Evolutionary conservation across 2,113 vertebrate genomes (phyloP).

Genomic region (Lagopus muta): DNA sequence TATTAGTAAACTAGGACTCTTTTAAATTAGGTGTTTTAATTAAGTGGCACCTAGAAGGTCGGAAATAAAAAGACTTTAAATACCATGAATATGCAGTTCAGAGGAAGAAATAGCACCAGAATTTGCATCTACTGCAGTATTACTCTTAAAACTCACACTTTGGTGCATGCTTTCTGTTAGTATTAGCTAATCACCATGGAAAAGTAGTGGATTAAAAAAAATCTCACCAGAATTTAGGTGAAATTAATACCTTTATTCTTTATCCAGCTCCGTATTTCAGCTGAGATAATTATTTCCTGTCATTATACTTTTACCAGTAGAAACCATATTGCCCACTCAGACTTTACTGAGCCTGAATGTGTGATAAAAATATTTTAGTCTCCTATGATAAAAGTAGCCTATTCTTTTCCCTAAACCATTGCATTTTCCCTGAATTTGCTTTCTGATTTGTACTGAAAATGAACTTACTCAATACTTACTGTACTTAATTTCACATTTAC

Average conservation of each 20-base stretch:
- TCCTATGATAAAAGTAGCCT: background rate
- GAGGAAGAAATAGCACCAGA: background rate
- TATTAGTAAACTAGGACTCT: background rate
- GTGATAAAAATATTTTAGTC: background rate
- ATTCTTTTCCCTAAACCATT: background rate
- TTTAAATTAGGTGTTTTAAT: background rate
- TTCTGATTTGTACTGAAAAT: background rate
- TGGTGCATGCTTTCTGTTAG: background rate
- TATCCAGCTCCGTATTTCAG: background rate
- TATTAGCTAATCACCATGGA: background rate
- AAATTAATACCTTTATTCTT: background rate
- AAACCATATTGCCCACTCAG: background rate
- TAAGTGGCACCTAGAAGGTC: background rate
- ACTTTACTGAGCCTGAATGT: background rate
- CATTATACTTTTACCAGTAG: background rate
- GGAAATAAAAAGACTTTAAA: background rate
- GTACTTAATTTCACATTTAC: background rate
- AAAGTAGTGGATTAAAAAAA: background rate
- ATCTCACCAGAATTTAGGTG: background rate
- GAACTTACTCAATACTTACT: background rate
- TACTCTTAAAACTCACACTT: background rate
- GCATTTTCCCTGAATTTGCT: background rate
- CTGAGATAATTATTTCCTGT: background rate
- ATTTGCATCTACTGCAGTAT: background rate
- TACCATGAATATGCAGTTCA: background rate